Percentiles rank a stretch among this genome's conserved stretches.
Evolutionary conservation across 2,797 vertebrate species (phyloP).

Genomic region (Heteromormyrus szaboi): DNA sequence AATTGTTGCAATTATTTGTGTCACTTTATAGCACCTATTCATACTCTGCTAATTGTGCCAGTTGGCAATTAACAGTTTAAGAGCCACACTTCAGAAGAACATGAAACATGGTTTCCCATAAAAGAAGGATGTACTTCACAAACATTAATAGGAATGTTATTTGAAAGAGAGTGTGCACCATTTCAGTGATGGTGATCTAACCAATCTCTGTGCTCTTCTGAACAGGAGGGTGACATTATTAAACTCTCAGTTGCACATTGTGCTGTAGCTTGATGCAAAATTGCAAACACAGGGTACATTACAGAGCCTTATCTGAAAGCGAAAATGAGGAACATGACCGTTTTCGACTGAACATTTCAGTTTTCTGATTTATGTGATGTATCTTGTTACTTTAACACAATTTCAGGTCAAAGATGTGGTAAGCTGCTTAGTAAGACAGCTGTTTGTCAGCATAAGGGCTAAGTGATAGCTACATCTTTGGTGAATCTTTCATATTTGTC

Average conservation of each 20-base stretch:
- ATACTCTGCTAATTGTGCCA: slow-evolving; percentile 31
- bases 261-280: not conserved
- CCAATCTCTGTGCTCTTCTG: not conserved
- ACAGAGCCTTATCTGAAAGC: not conserved
- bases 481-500: not conserved
- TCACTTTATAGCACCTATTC: slow-evolving; percentile 23
- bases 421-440: not conserved
- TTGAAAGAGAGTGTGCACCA: not conserved
- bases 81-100: slow-evolving; percentile 16
- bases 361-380: not conserved
- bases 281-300: not conserved
- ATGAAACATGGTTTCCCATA: slow-evolving; percentile 10
- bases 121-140: not conserved
- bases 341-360: not conserved
- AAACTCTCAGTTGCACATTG: not conserved
- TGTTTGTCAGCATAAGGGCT: not conserved
- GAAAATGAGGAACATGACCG: not conserved
- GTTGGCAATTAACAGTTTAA: slow-evolving; percentile 29
- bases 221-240: not conserved
- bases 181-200: not conserved
- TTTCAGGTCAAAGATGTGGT: not conserved
- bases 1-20: slow-evolving; percentile 35
- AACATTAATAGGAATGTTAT: not conserved
- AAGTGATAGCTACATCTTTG: not conserved
- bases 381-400: not conserved